Base-by-base conservation (phyloP, 2,888 invertebrate genomes). In the Andricus quercusramuli region DNA sequence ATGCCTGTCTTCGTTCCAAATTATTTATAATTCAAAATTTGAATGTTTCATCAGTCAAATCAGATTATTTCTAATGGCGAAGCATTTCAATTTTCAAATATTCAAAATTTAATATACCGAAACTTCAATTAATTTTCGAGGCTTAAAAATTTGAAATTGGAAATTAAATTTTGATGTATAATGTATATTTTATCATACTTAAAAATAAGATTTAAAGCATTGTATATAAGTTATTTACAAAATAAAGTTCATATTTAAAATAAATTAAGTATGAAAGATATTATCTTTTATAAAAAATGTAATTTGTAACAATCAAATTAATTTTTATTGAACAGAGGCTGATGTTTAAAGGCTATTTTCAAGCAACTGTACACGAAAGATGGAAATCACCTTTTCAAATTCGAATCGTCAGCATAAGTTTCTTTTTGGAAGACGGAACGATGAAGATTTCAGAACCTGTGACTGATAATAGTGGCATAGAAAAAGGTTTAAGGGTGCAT, bases 381-480 rank as follows among this genome's bases (percentile, higher is more conserved):
- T 95, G 96, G 90, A 93, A 94, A 74, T 93, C 94, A 2, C 94
- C 96, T 47, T 96, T 95, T 87, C 94, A 96, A 88, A 93, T 98
- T 79, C 95, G 98, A 32, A 95, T 96, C 88, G 97, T 98, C 5
- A 96, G 96, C 86, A 96, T 98, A 79, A 96, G 95, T 85, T 98
- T 97, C 90, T 98, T 96, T 89, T 94, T 98, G 66, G 98, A 98
- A 93, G 98, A 99, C 93, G 98, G 97, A 22, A 98, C 98, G 1
- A 96, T 98, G 86, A 97, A 98, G 93, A 96, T 98, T 4, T 92
- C 94, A 78, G 98, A 98, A 90, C 97, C 97, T 0, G 94, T 95
- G 89, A 95, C 96, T 13, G 95, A 95, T 78, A 98, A 98, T 90
- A 97, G 97, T 87, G 98, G 98, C 6, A 94, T 97, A 86, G 95